Evolutionary conservation across 2,888 invertebrate species (phyloP).

Genomic region (Sepiola atlantica): DNA sequence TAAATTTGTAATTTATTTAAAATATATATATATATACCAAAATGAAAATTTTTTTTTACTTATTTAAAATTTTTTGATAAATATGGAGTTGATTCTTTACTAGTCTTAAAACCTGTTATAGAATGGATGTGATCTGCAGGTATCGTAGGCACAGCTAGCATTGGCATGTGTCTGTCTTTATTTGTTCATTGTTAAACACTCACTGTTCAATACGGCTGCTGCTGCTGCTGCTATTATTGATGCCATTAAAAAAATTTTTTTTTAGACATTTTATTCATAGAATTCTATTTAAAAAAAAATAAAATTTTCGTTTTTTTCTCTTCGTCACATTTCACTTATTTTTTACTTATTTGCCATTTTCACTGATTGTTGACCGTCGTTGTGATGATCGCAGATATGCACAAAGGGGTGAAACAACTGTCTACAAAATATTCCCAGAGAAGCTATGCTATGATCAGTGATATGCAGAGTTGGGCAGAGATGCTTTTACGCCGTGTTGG

Average conservation of each 20-base stretch:
- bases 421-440: too few species aligned
- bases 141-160: background rate
- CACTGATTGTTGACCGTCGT: background rate
- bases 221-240: background rate
- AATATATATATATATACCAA: too few species aligned
- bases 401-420: background rate
- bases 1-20: background rate
- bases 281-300: background rate
- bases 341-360: background rate
- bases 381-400: background rate
- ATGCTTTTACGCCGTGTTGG: background rate
- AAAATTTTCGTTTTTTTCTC: background rate
- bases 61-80: background rate
- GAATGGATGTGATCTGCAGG: background rate
- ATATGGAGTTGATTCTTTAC: background rate
- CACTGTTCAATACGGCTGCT: background rate
- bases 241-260: background rate
- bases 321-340: background rate
- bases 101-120: constrained; percentile 32
- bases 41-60: too few species aligned
- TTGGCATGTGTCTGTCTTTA: background rate
- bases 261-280: background rate
- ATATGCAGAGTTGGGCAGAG: background rate
- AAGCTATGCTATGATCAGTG: background rate
- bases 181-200: background rate